Evolutionary conservation across 2,888 invertebrate genomes (phyloP).

Genomic region (Norana najaformis): DNA sequence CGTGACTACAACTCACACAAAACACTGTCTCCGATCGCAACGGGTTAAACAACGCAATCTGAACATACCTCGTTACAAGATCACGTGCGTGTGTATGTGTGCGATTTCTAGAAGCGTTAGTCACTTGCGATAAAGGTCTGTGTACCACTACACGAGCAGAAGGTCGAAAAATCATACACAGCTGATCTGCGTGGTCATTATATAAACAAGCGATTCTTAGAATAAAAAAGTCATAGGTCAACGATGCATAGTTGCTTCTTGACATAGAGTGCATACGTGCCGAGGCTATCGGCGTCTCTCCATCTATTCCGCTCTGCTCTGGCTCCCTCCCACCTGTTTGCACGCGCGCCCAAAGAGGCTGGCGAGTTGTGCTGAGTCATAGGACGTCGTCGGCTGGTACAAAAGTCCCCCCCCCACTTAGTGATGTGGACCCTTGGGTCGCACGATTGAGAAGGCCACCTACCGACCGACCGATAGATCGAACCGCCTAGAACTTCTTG

Average conservation of each 20-base stretch:
- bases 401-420: not conserved
- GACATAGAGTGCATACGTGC: not conserved
- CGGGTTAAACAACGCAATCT: not conserved
- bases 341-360: not conserved
- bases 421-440: no score
- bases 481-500: not conserved
- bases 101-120: not conserved
- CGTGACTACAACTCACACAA: not conserved
- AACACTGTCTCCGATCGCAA: no score
- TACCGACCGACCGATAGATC: no score
- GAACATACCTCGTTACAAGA: no score
- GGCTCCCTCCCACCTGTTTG: not conserved
- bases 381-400: not conserved
- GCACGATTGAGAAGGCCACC: not conserved
- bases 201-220: not conserved
- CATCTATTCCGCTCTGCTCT: not conserved
- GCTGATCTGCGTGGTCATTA: no score
- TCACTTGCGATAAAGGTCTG: not conserved
- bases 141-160: not conserved
- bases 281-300: not conserved
- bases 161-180: not conserved
- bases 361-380: not conserved
- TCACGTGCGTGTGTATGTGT: not conserved
- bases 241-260: not conserved
- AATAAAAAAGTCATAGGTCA: not conserved